A percentile compares a stretch with the other conserved stretches of the same genome.
Evolutionary conservation across 2,113 vertebrate genomes (phyloP).

Genomic region (Salvator merianae): DNA sequence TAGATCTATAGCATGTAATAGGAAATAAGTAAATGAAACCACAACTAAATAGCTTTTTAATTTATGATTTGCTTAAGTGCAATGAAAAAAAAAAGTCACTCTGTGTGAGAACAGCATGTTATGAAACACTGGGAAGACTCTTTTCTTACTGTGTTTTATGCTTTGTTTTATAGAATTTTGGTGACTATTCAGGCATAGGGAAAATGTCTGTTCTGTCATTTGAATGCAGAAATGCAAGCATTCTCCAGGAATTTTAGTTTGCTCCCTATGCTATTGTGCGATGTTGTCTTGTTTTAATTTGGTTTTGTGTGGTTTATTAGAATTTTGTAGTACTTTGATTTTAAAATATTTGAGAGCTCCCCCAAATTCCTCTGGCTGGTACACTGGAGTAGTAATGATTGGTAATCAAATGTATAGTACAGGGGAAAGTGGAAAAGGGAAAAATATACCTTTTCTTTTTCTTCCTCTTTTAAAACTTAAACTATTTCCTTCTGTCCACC

Average conservation of each 20-base stretch:
- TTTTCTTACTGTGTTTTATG: neutral
- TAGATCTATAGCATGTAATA: neutral
- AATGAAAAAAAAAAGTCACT: slow-evolving; percentile 22
- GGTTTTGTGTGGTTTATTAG: too few species aligned
- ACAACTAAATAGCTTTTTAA: neutral
- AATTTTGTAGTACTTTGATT: too few species aligned
- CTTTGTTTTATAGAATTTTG: neutral
- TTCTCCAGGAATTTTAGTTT: neutral
- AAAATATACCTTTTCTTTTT: too few species aligned
- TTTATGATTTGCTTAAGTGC: slow-evolving; percentile 17
- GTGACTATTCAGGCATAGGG: neutral
- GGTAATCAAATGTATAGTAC: neutral
- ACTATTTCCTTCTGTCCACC: neutral
- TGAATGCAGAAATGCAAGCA: neutral
- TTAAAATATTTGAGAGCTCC: too few species aligned
- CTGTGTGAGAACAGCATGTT: neutral
- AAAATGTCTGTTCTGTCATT: neutral
- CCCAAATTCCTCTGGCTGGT: too few species aligned
- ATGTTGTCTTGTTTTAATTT: too few species aligned
- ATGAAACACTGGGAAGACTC: neutral
- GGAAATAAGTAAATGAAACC: neutral
- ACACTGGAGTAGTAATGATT: too few species aligned
- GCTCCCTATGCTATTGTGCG: too few species aligned
- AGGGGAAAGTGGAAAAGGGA: neutral
- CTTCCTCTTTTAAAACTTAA: too few species aligned